Conservation (phyloP, 1,140 invertebrate genomes). For the Drosophila carrolli region DNA sequence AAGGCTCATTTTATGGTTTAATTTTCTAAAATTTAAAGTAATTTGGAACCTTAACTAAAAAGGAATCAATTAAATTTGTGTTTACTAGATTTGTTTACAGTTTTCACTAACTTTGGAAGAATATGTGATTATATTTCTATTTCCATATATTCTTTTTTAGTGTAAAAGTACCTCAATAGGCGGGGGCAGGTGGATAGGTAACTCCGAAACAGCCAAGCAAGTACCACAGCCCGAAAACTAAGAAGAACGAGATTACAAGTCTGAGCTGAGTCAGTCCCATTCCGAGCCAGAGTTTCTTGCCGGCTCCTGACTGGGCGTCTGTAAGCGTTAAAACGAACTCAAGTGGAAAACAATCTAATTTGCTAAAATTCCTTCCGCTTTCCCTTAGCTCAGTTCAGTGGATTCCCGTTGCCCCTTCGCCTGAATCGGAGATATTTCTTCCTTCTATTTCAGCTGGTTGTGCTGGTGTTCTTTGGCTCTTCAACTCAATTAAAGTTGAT, state of each 20-base stretch:
- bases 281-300: neutral
- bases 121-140: too few relatives aligned
- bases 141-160: neutral
- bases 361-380: slow-evolving; percentile 82
- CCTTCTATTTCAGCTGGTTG: slow-evolving; percentile 9
- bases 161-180: neutral
- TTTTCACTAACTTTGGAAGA: too few relatives aligned
- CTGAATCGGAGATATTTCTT: slow-evolving; percentile 26
- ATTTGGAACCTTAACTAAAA: too few relatives aligned
- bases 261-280: slow-evolving; percentile 32
- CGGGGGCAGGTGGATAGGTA: slow-evolving; percentile 16
- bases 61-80: too few relatives aligned
- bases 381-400: slow-evolving; percentile 13
- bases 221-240: neutral
- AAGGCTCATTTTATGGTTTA: too few relatives aligned
- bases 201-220: slow-evolving; percentile 29
- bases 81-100: too few relatives aligned
- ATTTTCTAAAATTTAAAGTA: too few relatives aligned
- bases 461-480: slow-evolving; percentile 53
- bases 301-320: slow-evolving; percentile 34
- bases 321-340: slow-evolving; percentile 83
- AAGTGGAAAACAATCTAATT: slow-evolving; percentile 84
- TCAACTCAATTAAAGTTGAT: slow-evolving; percentile 83
- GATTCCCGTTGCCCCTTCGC: neutral
- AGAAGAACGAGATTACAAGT: slow-evolving; percentile 45